Base-by-base conservation (phyloP, 2,113 vertebrate species). In the Sylvia atricapilla region DNA sequence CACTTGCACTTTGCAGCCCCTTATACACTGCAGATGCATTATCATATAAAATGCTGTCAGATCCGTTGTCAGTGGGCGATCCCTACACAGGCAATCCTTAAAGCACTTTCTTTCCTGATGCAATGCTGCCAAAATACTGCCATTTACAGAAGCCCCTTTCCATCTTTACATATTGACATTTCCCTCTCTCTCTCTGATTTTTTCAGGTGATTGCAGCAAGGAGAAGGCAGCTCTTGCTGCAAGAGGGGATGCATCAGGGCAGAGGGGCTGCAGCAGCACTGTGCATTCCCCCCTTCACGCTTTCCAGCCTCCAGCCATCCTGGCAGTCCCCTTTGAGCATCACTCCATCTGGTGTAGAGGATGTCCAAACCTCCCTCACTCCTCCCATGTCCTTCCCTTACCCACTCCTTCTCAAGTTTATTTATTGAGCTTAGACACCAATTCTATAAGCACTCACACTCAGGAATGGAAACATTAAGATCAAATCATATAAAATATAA, bases 401-500 rank as follows among this genome's bases (percentile, higher is more conserved):
- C 8, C 33, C 13, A 56, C 8, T n/a, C 92, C 73, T 55, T 60
- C 84, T 81, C 49, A 53, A 63, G 56, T 84, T 94, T 95, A 93
- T 96, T 96, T 89, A 89, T 63, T 68, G 90, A 77, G 39, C 67
- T 94, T 64, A 84, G 78, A 78, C 75, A 39, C 4, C 11, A 94
- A 78, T 88, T 37, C 59, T 83, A 33, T 91, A 93, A 74, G 66
- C 46, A 44, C 19, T 90, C 58, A 31, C 50, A 21, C 46, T 87
- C 55, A 58, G 84, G 33, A 87, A 88, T 56, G 27, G 81, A 90
- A 93, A 84, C 67, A 84, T 96, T 92, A 92, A 83, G 63, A 91
- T 69, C 91, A 74, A 92, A 94, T 83, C 22, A 22, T 68, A 84
- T 81, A 91, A 95, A 95, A 85, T 60, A 82, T 43, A n/a, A 87